These are phyloP conservation scores for Hippopotamus amphibius DNA, from an alignment of 2,113 vertebrate species.

Conservation along the genomic window DNA sequence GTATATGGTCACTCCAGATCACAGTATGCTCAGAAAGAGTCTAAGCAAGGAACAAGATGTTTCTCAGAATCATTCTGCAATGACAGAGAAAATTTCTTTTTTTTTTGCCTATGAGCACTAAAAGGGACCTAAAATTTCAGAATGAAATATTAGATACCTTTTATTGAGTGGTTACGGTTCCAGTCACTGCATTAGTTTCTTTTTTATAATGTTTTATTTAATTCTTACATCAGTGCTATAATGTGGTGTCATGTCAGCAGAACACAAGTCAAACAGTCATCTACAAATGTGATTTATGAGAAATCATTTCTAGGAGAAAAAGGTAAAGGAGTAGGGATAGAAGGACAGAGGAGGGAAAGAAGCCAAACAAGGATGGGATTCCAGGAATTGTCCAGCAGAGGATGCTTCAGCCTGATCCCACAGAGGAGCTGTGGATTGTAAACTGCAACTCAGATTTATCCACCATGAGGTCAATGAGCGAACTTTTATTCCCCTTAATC, in stretches of 20 bases:
- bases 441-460: neutral
- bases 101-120: neutral
- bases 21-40: neutral
- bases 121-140: neutral
- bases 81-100: neutral
- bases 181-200: neutral
- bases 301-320: neutral
- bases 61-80: neutral
- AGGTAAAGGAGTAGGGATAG: neutral
- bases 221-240: neutral
- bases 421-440: neutral
- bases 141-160: neutral
- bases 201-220: neutral
- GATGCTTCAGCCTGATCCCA: neutral
- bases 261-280: neutral
- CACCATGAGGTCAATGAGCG: neutral
- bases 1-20: neutral
- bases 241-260: neutral
- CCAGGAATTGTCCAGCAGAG: neutral
- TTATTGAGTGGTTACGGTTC: neutral
- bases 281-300: neutral
- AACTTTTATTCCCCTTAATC: neutral
- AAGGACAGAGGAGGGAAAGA: neutral
- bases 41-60: neutral
- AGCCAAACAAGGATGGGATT: neutral